Conservation (phyloP, 2,113 vertebrate genomes). For the Zeus faber region DNA sequence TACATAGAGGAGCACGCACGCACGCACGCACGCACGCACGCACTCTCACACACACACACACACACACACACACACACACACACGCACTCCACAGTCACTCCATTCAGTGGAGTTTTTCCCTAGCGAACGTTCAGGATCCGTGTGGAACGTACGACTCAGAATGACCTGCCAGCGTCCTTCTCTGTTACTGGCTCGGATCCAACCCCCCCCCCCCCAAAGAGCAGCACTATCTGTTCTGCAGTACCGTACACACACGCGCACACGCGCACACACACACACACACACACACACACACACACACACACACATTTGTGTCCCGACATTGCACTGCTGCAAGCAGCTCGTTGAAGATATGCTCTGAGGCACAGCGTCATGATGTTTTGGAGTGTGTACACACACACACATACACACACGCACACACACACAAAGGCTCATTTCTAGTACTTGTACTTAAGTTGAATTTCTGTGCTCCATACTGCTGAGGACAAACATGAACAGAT, state of each 20-base stretch:
- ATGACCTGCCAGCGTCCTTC: conserved; percentile 54
- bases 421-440: background rate
- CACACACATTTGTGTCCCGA: conserved; percentile 19
- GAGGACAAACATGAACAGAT: no score
- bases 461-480: no score
- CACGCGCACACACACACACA: background rate
- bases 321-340: conserved; percentile 7
- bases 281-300: background rate
- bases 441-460: no score
- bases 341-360: background rate
- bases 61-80: background rate
- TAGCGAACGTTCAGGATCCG: conserved; percentile 27
- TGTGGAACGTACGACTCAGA: conserved; percentile 37
- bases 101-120: conserved; percentile 11
- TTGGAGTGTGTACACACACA: background rate
- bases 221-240: conserved; percentile 18
- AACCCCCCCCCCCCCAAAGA: conserved; percentile 36
- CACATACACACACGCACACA: background rate
- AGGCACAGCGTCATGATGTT: background rate
- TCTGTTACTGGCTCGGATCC: conserved; percentile 38
- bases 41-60: conserved; percentile 2
- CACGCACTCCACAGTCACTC: background rate
- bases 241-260: background rate
- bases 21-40: background rate
- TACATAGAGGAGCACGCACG: background rate